Evolutionary conservation across 2,888 invertebrate genomes (phyloP).

Genomic region (Agriopis marginaria): DNA sequence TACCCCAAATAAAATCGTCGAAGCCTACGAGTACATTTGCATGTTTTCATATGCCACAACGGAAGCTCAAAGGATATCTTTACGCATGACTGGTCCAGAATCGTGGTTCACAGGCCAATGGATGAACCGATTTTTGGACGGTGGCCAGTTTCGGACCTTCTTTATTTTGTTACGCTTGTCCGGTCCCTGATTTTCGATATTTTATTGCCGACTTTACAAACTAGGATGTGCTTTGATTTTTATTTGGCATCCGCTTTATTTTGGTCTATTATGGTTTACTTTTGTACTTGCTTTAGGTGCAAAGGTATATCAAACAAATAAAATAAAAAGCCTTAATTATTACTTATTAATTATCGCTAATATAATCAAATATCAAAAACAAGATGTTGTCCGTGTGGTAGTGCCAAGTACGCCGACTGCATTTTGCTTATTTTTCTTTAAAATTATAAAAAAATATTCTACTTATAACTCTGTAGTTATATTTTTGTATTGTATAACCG

Average conservation of each 20-base stretch:
- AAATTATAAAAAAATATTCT: too few relatives aligned
- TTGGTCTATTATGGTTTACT: background rate
- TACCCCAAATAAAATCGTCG: slow-evolving; percentile 1
- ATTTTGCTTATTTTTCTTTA: background rate
- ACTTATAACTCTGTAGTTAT: too few relatives aligned
- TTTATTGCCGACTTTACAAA: slow-evolving; percentile 20
- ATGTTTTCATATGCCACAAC: slow-evolving; percentile 46
- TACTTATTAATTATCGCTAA: too few relatives aligned
- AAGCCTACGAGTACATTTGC: slow-evolving; percentile 37
- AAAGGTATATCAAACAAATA: too few relatives aligned
- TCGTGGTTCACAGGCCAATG: slow-evolving; percentile 60
- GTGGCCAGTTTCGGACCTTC: slow-evolving; percentile 49
- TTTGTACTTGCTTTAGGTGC: too few relatives aligned
- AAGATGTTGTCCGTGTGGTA: too few relatives aligned
- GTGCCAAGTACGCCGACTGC: too few relatives aligned
- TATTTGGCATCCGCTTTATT: background rate
- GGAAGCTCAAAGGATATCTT: slow-evolving; percentile 59
- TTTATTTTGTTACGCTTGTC: slow-evolving; percentile 41
- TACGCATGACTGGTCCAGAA: slow-evolving; percentile 55
- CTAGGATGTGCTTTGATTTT: slow-evolving; percentile 17
- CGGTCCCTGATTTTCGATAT: slow-evolving; percentile 25
- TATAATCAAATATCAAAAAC: too few relatives aligned
- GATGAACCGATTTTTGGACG: slow-evolving; percentile 61
- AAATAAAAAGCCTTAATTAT: too few relatives aligned
- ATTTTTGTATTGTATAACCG: too few relatives aligned